phyloP scores from a whole-genome alignment of 2,888 invertebrate genomes.

The Drosophila maculinotata region DNA sequence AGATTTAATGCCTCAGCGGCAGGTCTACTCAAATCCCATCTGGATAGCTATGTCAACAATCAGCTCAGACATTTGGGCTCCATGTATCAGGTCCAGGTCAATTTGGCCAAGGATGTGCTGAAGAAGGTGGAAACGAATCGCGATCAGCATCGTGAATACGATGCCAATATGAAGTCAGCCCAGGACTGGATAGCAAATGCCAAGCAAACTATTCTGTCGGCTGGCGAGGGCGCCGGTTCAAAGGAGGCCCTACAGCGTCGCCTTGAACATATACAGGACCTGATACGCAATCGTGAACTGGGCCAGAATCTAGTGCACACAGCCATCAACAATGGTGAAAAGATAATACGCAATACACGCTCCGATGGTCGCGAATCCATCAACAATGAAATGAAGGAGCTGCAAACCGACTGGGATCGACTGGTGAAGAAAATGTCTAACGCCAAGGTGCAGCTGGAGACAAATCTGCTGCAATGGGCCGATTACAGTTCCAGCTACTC shows the following conservation, averaged over 20 bases:
- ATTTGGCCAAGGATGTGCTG: conserved; percentile 94
- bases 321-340: conserved; percentile 95
- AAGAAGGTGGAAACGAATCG: conserved; percentile 95
- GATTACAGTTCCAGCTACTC: conserved; percentile 97
- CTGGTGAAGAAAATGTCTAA: conserved; percentile 96
- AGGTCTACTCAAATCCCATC: conserved; percentile 91
- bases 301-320: conserved; percentile 94
- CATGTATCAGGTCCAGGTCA: conserved; percentile 94
- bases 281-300: conserved; percentile 92
- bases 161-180: conserved; percentile 90
- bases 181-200: conserved; percentile 95
- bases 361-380: conserved; percentile 96
- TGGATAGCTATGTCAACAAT: conserved; percentile 94
- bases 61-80: conserved; percentile 94
- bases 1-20: conserved; percentile 92
- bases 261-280: conserved; percentile 91
- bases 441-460: conserved; percentile 95
- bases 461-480: conserved; percentile 96
- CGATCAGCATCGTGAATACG: conserved; percentile 93
- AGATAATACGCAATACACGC: conserved; percentile 93
- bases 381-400: conserved; percentile 93
- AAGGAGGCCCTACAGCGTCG: conserved; percentile 93
- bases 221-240: conserved; percentile 92
- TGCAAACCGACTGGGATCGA: conserved; percentile 96
- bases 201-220: conserved; percentile 91